Evolutionary conservation across 2,888 invertebrate species (phyloP).

Genomic region (Drosophila atripex): DNA sequence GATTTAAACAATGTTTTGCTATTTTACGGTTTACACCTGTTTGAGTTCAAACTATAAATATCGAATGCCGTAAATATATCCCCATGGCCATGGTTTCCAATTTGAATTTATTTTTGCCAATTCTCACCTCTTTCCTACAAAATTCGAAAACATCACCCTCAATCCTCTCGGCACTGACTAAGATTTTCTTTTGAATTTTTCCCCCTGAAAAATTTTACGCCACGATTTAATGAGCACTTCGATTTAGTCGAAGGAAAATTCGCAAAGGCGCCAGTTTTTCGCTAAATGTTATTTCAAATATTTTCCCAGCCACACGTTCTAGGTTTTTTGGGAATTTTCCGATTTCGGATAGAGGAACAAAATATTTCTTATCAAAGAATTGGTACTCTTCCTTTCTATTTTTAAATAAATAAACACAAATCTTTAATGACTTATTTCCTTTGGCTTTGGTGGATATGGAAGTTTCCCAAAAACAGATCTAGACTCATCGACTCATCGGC

Average conservation of each 20-base stretch:
- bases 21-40: conserved; percentile 78
- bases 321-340: conserved; percentile 51
- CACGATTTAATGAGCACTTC: conserved; percentile 70
- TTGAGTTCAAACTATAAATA: conserved; percentile 79
- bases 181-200: conserved; percentile 61
- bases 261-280: conserved; percentile 67
- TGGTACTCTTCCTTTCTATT: background rate
- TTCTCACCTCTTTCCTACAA: background rate
- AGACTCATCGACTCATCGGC: conserved; percentile 5
- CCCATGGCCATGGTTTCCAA: conserved; percentile 52
- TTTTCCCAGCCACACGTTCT: conserved; percentile 43
- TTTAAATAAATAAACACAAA: background rate
- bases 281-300: conserved; percentile 72
- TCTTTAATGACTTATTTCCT: background rate
- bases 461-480: background rate
- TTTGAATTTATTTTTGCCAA: conserved; percentile 37
- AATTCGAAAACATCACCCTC: no score
- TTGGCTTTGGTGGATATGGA: background rate
- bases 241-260: conserved; percentile 59
- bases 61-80: conserved; percentile 62
- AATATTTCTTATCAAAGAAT: background rate
- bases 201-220: conserved; percentile 55
- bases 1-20: conserved; percentile 78
- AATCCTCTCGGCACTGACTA: conserved; percentile 46
- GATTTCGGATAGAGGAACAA: conserved; percentile 15